phyloP scores from a whole-genome alignment of 2,888 invertebrate species.

The Tipula unca region DNA sequence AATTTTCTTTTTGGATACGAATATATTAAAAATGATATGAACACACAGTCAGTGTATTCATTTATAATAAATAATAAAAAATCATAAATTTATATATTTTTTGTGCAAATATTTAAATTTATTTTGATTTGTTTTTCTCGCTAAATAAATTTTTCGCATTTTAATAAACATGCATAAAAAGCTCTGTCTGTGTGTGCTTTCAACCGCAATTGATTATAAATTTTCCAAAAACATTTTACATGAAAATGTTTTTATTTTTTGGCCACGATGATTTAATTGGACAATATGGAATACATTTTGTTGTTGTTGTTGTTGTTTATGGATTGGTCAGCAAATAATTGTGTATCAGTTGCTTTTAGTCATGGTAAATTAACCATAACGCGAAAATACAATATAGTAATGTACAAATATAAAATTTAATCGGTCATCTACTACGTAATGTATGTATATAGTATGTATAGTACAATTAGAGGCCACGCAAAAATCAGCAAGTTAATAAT shows the following conservation, averaged over 20 bases:
- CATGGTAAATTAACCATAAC: background rate
- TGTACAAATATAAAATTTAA: background rate
- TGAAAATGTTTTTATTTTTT: background rate
- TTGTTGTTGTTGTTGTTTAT: no score
- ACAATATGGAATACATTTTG: background rate
- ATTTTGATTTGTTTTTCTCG: background rate
- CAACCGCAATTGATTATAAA: background rate
- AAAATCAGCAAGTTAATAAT: background rate
- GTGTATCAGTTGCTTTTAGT: background rate
- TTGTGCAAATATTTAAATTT: background rate
- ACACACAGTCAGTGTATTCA: background rate
- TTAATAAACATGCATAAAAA: background rate
- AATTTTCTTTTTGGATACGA: background rate
- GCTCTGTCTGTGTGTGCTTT: background rate
- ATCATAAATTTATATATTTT: background rate
- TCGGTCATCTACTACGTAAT: background rate
- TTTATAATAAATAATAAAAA: background rate
- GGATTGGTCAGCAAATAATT: background rate
- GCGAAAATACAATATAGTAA: no score
- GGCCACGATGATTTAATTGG: background rate
- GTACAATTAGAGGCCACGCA: background rate
- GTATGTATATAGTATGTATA: no score
- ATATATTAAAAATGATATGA: background rate
- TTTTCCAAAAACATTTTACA: background rate
- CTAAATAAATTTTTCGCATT: background rate